phyloP scores from a whole-genome alignment of 2,797 vertebrate genomes.

The Gobio occitaniae region DNA sequence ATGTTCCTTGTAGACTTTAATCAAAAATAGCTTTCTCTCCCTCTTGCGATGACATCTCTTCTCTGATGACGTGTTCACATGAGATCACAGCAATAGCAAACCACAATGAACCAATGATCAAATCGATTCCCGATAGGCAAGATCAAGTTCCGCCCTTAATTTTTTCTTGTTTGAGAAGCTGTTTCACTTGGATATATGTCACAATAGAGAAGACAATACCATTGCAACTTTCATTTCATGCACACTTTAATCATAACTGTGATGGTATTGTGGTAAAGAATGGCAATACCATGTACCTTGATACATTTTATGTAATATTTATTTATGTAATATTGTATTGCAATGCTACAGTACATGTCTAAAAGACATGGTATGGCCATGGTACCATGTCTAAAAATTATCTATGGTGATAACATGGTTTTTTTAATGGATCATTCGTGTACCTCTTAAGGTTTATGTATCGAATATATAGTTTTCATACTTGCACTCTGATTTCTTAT shows the following conservation, averaged over 20 bases:
- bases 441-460: too few relatives aligned
- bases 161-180: neutral
- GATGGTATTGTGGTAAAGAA: neutral
- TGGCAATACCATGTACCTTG: neutral
- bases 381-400: neutral
- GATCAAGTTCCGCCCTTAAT: neutral
- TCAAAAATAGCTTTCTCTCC: neutral
- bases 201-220: neutral
- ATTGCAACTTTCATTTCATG: neutral
- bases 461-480: neutral
- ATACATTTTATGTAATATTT: too few relatives aligned
- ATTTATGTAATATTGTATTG: neutral
- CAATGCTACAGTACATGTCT: neutral
- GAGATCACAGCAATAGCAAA: neutral
- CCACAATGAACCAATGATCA: neutral
- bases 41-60: neutral
- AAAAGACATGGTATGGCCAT: neutral
- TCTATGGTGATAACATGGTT: neutral
- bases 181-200: neutral
- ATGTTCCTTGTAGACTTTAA: too few relatives aligned
- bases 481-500: neutral
- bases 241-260: neutral
- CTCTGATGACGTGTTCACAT: neutral
- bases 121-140: neutral
- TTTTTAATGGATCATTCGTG: neutral